Conservation (phyloP, 2,797 vertebrate genomes). For the Mallotus villosus region DNA sequence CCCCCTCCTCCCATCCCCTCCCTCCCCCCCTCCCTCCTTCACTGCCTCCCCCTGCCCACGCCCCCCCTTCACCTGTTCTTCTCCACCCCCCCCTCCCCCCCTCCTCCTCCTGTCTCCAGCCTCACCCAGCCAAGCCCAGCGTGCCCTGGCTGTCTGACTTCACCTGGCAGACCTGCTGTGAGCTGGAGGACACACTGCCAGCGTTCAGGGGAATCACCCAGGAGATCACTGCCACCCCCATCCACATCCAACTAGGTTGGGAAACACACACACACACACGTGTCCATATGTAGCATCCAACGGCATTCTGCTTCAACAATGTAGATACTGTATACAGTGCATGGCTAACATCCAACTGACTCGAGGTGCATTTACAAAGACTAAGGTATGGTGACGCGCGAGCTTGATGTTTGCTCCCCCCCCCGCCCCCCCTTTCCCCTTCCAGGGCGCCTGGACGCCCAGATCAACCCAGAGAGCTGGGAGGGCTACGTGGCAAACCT, state of each 20-base stretch:
- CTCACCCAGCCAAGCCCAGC: constrained; percentile 66
- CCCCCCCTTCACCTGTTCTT: constrained; percentile 1
- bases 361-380: not conserved
- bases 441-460: constrained; percentile 73
- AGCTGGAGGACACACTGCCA: constrained; percentile 73
- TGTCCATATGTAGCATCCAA: not conserved
- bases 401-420: not conserved
- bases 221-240: constrained; percentile 60
- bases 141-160: constrained; percentile 71
- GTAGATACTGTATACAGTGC: no score
- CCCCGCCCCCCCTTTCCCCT: not conserved
- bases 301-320: no score
- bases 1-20: not conserved
- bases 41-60: not conserved
- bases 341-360: not conserved
- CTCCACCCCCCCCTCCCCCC: not conserved
- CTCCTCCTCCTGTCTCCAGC: constrained; percentile 46
- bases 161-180: constrained; percentile 76
- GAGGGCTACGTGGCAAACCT: constrained; percentile 47
- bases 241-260: constrained; percentile 66
- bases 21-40: not conserved
- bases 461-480: constrained; percentile 69
- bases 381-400: not conserved
- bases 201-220: constrained; percentile 77
- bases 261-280: not conserved